A percentile compares a stretch with the other conserved stretches of the same genome.
Conservation (phyloP, 2,888 invertebrate species). For the Calliopum simillimum region DNA sequence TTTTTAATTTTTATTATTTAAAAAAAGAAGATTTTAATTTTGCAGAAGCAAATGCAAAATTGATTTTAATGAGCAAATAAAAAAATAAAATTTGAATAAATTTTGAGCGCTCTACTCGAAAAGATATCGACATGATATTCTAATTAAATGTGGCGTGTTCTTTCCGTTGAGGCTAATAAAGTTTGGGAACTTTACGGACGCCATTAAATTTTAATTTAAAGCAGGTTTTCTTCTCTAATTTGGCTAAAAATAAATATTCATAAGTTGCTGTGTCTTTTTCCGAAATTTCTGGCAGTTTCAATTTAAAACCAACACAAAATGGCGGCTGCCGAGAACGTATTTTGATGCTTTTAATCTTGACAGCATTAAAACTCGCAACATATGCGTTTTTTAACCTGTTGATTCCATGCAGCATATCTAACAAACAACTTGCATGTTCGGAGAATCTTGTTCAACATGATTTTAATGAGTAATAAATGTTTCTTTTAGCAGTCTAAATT, state of each 20-base stretch:
- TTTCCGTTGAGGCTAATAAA: background rate
- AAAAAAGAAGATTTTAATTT: background rate
- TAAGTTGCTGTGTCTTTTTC: background rate
- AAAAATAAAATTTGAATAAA: conserved; percentile 32
- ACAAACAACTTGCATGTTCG: conserved; percentile 6
- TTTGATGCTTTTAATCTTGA: background rate
- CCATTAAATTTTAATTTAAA: conserved; percentile 25
- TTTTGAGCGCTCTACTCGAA: conserved; percentile 16
- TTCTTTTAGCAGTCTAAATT: background rate
- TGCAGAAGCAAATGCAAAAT: background rate
- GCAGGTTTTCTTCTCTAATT: conserved; percentile 28
- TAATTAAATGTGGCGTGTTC: conserved; percentile 14
- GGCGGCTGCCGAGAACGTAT: background rate
- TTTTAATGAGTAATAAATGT: conserved; percentile 30
- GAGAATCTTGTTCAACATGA: background rate
- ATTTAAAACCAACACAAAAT: conserved; percentile 11
- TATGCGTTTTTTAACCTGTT: too few species aligned
- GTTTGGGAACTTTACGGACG: conserved; percentile 16
- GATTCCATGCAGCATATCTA: background rate
- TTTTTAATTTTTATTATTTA: too few species aligned
- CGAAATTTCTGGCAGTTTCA: too few species aligned
- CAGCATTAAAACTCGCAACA: background rate
- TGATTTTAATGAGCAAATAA: conserved; percentile 24
- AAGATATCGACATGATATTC: conserved; percentile 17
- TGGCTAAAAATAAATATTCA: background rate